Evolutionary conservation across 1,140 invertebrate species (phyloP).

Genomic region (Zelostemma sp.): DNA sequence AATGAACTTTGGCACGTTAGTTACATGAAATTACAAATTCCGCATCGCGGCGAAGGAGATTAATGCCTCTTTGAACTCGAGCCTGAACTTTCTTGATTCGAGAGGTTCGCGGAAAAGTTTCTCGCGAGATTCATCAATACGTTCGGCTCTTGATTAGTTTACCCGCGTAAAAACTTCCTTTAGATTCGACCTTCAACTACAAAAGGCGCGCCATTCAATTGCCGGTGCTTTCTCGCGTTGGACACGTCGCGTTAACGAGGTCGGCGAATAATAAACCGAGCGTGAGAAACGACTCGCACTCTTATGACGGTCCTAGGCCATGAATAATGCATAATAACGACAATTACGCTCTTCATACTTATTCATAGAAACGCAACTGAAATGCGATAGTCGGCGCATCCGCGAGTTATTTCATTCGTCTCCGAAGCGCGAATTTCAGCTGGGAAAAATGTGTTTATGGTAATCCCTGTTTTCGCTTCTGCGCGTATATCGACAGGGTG

Average conservation of each 20-base stretch:
- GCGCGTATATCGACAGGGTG: slow-evolving; percentile 16
- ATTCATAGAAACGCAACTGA: slow-evolving; percentile 48
- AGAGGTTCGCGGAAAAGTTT: too few relatives aligned
- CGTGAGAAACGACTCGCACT: slow-evolving; percentile 53
- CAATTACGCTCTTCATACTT: slow-evolving; percentile 56
- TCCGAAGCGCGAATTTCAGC: slow-evolving; percentile 7
- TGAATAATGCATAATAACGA: slow-evolving; percentile 63
- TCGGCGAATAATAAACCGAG: slow-evolving; percentile 55
- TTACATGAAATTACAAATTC: too few relatives aligned
- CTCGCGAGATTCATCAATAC: too few relatives aligned
- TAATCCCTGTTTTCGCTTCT: slow-evolving; percentile 26
- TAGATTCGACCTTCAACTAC: slow-evolving; percentile 20
- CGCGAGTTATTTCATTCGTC: slow-evolving; percentile 27
- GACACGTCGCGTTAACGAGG: slow-evolving; percentile 54
- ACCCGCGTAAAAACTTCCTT: slow-evolving; percentile 2
- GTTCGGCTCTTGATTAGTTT: too few relatives aligned
- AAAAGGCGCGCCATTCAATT: slow-evolving; percentile 32
- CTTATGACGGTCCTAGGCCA: slow-evolving; percentile 35
- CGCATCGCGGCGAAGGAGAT: too few relatives aligned
- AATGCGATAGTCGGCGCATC: slow-evolving; percentile 25
- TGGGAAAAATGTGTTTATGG: slow-evolving; percentile 31
- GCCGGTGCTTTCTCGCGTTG: slow-evolving; percentile 31
- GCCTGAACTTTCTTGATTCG: too few relatives aligned
- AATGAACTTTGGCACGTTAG: too few relatives aligned
- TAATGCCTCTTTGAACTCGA: too few relatives aligned